Conservation (phyloP, 2,888 invertebrate species). For the Leptopilina drosophilae region DNA sequence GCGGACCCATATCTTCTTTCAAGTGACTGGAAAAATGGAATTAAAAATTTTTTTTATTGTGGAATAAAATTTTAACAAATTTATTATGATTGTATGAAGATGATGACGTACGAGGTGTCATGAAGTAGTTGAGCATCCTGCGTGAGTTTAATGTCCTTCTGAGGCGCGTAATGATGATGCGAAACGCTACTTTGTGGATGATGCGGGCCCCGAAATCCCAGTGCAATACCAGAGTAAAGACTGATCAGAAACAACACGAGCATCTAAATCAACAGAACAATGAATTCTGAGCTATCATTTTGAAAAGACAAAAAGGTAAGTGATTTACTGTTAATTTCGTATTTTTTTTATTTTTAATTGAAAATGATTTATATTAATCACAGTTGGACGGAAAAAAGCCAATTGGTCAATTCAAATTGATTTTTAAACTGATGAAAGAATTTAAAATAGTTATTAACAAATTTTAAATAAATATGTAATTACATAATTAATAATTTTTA, state of each 20-base stretch:
- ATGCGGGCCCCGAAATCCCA: slow-evolving; percentile 80
- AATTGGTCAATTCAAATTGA: too few species aligned
- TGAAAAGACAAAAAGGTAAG: not conserved
- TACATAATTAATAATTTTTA: too few species aligned
- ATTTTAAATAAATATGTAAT: too few species aligned
- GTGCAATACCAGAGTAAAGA: slow-evolving; percentile 54
- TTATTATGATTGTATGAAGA: not conserved
- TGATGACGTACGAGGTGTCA: slow-evolving; percentile 82
- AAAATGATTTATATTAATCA: too few species aligned
- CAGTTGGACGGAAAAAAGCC: too few species aligned
- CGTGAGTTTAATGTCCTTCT: slow-evolving; percentile 80
- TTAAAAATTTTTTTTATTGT: not conserved
- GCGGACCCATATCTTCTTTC: slow-evolving; percentile 85
- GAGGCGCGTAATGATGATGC: slow-evolving; percentile 81
- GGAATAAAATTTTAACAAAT: not conserved
- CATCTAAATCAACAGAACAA: slow-evolving; percentile 34
- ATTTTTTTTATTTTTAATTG: too few species aligned
- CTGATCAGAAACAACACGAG: slow-evolving; percentile 51
- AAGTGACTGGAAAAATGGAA: slow-evolving; percentile 81
- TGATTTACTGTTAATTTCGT: not conserved
- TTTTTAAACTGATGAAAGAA: too few species aligned
- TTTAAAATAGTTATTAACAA: too few species aligned
- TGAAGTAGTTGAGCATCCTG: slow-evolving; percentile 86
- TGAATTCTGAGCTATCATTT: not conserved
- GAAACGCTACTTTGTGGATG: slow-evolving; percentile 80